Percentiles rank a stretch among this genome's conserved stretches.
These are phyloP conservation scores for Semibalanus balanoides DNA, from an alignment of 1,140 invertebrate species.

Conservation along the genomic window DNA sequence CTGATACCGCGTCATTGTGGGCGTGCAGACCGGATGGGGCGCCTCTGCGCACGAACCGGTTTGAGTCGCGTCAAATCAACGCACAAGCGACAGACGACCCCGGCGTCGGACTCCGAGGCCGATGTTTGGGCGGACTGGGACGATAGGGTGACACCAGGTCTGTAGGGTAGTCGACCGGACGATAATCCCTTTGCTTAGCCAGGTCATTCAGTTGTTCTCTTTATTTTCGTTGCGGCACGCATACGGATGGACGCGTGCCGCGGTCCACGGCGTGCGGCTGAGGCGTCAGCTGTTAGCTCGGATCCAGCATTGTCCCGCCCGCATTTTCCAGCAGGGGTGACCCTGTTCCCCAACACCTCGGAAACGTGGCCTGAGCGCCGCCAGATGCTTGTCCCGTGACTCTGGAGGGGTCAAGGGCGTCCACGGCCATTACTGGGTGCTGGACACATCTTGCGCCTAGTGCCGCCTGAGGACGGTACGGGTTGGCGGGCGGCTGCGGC, in stretches of 20 bases:
- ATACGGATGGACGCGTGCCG: slow-evolving; percentile 10
- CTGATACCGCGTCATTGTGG: slow-evolving; percentile 20
- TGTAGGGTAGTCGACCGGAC: neutral
- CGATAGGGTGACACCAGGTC: neutral
- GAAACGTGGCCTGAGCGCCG: neutral
- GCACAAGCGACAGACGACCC: slow-evolving; percentile 10
- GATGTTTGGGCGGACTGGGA: neutral
- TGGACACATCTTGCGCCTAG: neutral
- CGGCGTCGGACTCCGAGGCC: neutral
- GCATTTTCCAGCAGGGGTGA: slow-evolving; percentile 1
- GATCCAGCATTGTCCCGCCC: slow-evolving; percentile 10
- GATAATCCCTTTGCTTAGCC: neutral
- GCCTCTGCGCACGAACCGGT: slow-evolving; percentile 5
- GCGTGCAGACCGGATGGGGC: slow-evolving; percentile 20
- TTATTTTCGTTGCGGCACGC: slow-evolving; percentile 1
- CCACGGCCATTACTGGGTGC: neutral
- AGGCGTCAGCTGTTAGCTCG: slow-evolving; percentile 11
- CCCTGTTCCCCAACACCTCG: neutral
- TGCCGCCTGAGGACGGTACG: neutral
- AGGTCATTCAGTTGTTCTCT: neutral
- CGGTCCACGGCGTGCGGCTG: slow-evolving; percentile 9
- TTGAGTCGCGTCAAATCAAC: slow-evolving; percentile 22
- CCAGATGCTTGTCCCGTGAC: neutral
- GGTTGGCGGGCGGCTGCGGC: too few relatives aligned
- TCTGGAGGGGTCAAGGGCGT: neutral